These are phyloP conservation scores for Acanthiza pusilla DNA, from an alignment of 2,797 vertebrate genomes.

Conservation along the genomic window DNA sequence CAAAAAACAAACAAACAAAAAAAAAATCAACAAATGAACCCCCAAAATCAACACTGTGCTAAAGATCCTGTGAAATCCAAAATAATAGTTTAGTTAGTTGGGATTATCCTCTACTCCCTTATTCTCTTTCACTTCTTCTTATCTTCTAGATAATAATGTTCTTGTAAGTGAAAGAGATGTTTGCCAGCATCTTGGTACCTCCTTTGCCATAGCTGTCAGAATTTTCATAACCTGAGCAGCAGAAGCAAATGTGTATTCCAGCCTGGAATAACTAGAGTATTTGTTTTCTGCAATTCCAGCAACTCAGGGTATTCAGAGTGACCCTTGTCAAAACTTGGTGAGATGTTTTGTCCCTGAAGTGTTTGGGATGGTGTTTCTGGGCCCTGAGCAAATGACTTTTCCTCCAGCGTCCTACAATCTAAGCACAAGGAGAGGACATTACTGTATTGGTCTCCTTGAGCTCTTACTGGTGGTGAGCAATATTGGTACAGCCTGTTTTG, in stretches of 20 bases:
- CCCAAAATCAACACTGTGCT: background rate
- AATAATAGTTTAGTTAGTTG: background rate
- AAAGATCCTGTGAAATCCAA: background rate
- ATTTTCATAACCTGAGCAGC: background rate
- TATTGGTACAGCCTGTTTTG: background rate
- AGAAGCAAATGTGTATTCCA: background rate
- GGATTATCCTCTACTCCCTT: background rate
- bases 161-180: background rate
- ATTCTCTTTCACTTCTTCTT: background rate
- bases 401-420: background rate
- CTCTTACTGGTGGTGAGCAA: background rate
- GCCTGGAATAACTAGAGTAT: background rate
- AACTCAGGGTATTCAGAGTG: background rate
- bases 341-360: background rate
- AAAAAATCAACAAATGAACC: background rate
- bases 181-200: background rate
- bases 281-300: background rate
- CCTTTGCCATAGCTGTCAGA: background rate
- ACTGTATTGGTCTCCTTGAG: background rate
- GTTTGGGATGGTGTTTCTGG: background rate
- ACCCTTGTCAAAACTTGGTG: background rate
- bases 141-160: background rate
- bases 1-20: background rate
- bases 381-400: background rate
- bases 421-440: background rate